These are phyloP conservation scores for Rhinopomastus cyanomelas DNA, from an alignment of 2,113 vertebrate species.

Conservation along the genomic window DNA sequence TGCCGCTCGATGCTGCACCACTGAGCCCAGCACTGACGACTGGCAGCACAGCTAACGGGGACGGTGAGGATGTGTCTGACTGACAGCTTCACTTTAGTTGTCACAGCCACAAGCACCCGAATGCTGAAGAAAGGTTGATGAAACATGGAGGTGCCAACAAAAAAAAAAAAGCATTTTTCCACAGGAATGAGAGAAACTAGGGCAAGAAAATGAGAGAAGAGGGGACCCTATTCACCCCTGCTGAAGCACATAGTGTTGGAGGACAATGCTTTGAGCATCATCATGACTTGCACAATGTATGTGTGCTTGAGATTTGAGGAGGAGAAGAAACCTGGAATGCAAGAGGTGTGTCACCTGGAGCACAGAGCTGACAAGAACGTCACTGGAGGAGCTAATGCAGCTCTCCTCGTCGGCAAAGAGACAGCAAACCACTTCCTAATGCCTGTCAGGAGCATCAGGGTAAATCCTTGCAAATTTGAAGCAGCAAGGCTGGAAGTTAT, in stretches of 20 bases:
- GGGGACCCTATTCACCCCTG: neutral
- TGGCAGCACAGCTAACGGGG: conserved; percentile 41
- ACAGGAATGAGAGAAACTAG: neutral
- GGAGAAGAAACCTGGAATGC: neutral
- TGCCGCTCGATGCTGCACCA: neutral
- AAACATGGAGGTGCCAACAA: neutral
- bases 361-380: neutral
- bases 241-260: neutral
- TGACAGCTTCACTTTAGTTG: conserved; percentile 23
- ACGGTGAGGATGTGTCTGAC: neutral
- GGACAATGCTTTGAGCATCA: neutral
- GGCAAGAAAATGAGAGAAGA: neutral
- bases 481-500: neutral
- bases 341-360: neutral
- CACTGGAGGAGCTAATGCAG: neutral
- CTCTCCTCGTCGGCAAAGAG: neutral
- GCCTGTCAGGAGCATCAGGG: fast-evolving
- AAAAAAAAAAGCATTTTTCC: neutral
- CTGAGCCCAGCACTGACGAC: neutral
- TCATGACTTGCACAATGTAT: neutral
- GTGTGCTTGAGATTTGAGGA: neutral
- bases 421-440: neutral
- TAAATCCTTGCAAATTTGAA: neutral
- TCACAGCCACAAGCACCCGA: conserved; percentile 6
- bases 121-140: neutral